phyloP scores from a whole-genome alignment of 2,888 invertebrate genomes.

The Lasius platythorax region DNA sequence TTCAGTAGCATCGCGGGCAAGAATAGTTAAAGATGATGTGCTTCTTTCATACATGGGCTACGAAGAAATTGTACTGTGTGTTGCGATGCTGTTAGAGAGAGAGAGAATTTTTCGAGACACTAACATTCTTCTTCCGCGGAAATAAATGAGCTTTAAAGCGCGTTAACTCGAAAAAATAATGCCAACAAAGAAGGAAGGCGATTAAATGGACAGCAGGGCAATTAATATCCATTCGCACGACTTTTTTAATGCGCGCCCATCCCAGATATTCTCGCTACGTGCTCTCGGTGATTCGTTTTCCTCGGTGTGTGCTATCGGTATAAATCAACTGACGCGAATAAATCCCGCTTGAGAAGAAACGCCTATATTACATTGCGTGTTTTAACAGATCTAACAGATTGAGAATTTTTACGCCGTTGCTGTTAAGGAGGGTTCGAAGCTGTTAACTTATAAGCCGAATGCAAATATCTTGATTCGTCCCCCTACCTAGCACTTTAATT shows the following conservation, averaged over 20 bases:
- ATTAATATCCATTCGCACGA: conserved; percentile 17
- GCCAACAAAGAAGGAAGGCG: background rate
- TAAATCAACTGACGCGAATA: background rate
- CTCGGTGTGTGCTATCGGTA: background rate
- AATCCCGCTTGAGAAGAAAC: background rate
- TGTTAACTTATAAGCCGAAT: conserved; percentile 10
- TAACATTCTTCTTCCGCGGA: background rate
- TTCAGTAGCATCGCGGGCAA: background rate
- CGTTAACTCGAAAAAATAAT: conserved; percentile 21
- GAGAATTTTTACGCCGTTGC: background rate
- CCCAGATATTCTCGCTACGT: background rate
- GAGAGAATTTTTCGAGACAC: background rate
- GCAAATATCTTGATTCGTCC: conserved; percentile 18
- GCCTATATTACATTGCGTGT: background rate
- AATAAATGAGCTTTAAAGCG: conserved; percentile 6
- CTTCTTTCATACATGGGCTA: background rate
- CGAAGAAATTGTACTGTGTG: background rate
- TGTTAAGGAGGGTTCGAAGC: background rate
- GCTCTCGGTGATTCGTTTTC: conserved; percentile 1
- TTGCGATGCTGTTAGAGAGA: background rate
- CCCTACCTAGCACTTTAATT: conserved; percentile 13
- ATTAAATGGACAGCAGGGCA: background rate
- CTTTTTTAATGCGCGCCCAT: background rate
- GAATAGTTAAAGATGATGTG: background rate
- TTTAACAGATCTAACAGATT: conserved; percentile 20